A percentile compares a stretch with the other conserved stretches of the same genome.
phyloP scores from a whole-genome alignment of 2,113 vertebrate genomes.

The Atherinomorus stipes region DNA sequence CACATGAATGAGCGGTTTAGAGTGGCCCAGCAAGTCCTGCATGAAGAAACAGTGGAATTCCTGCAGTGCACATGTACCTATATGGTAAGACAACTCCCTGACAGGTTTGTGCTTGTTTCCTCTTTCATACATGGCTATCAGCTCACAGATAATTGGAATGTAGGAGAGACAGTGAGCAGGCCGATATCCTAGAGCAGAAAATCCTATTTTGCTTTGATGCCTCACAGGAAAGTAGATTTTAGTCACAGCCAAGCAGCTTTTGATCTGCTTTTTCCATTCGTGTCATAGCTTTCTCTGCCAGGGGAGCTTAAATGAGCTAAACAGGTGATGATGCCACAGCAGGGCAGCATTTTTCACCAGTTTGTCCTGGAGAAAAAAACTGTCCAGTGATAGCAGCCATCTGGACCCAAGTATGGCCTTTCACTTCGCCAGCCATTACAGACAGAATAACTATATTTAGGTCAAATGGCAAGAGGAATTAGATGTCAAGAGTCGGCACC shows the following conservation, averaged over 20 bases:
- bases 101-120: conserved; percentile 33
- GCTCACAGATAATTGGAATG: conserved; percentile 51
- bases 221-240: conserved; percentile 71
- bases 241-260: conserved; percentile 67
- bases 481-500: conserved; percentile 20
- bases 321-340: conserved; percentile 52
- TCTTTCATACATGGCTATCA: conserved; percentile 40
- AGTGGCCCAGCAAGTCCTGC: not conserved
- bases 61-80: not conserved
- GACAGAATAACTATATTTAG: conserved; percentile 43
- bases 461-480: conserved; percentile 40
- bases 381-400: conserved; percentile 30
- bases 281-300: conserved; percentile 55
- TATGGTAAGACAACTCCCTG: conserved; percentile 1
- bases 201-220: conserved; percentile 70
- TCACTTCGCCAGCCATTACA: conserved; percentile 21
- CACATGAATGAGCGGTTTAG: conserved; percentile 6
- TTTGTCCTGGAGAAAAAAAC: conserved; percentile 36
- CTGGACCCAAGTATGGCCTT: conserved; percentile 36
- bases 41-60: conserved; percentile 20
- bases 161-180: conserved; percentile 30
- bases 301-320: conserved; percentile 63
- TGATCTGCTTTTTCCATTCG: conserved; percentile 74
- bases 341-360: conserved; percentile 41
- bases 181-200: conserved; percentile 57